phyloP scores from a whole-genome alignment of 1,140 invertebrate genomes.

The Pinna nobilis region DNA sequence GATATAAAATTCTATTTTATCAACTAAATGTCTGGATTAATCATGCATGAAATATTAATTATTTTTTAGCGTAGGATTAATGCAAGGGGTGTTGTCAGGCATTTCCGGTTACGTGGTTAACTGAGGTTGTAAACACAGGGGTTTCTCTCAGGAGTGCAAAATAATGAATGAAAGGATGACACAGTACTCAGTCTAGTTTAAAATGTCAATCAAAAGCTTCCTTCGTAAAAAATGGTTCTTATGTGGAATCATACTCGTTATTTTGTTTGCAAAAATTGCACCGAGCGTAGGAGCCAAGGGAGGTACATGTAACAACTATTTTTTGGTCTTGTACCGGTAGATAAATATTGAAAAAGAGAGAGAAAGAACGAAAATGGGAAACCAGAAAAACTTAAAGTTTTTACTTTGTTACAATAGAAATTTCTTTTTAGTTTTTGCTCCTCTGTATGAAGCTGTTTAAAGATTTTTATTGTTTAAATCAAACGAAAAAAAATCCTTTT shows the following conservation, averaged over 20 bases:
- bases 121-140: constrained; percentile 1
- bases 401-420: too few species aligned
- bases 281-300: constrained; percentile 62
- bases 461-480: too few species aligned
- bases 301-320: too few species aligned
- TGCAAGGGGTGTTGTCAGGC: constrained; percentile 42
- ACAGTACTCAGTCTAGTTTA: too few species aligned
- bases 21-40: neutral
- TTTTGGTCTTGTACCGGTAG: too few species aligned
- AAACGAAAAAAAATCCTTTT: too few species aligned
- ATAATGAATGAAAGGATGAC: neutral
- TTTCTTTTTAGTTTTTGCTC: neutral
- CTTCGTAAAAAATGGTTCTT: constrained; percentile 59
- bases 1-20: neutral
- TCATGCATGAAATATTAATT: neutral
- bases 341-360: too few species aligned
- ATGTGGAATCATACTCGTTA: constrained; percentile 59
- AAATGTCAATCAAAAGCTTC: constrained; percentile 9
- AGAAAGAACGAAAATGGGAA: too few species aligned
- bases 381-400: too few species aligned
- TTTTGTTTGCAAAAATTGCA: constrained; percentile 52
- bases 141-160: neutral
- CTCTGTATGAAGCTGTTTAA: too few species aligned
- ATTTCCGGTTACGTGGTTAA: constrained; percentile 55
- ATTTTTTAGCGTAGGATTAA: neutral